Percentiles rank a stretch among this genome's conserved stretches.
Conservation (phyloP, 1,140 invertebrate genomes). For the Magallana ariakensis region DNA sequence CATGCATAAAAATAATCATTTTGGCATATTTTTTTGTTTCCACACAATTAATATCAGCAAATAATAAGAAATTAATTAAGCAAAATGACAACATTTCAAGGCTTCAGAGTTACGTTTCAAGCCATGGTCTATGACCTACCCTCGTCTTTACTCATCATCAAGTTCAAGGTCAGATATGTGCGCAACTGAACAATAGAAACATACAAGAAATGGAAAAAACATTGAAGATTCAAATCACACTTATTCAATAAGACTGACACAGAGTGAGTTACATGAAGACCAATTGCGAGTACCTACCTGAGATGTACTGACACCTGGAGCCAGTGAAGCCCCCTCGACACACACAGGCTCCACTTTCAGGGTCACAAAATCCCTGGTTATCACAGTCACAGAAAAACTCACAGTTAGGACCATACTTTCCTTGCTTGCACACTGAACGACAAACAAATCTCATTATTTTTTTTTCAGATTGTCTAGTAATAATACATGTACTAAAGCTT, state of each 20-base stretch:
- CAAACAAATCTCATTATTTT: not conserved
- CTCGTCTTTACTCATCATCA: slow-evolving; percentile 43
- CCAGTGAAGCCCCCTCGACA: slow-evolving; percentile 81
- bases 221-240: not conserved
- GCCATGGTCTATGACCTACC: slow-evolving; percentile 21
- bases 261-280: no score
- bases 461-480: no score
- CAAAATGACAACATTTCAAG: not conserved
- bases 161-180: slow-evolving; percentile 15
- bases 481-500: no score
- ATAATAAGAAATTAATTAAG: slow-evolving; percentile 8
- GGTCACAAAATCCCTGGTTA: slow-evolving; percentile 81
- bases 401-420: slow-evolving; percentile 85
- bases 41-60: not conserved
- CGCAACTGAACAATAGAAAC: slow-evolving; percentile 7
- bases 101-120: not conserved
- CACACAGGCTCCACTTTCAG: slow-evolving; percentile 86
- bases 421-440: slow-evolving; percentile 71
- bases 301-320: slow-evolving; percentile 71
- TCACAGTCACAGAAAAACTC: slow-evolving; percentile 92
- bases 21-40: no score
- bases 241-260: not conserved
- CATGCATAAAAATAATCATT: not conserved
- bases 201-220: not conserved
- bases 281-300: slow-evolving; percentile 60